These are phyloP conservation scores for Pachydiplax longipennis DNA, from an alignment of 2,888 invertebrate species.

Conservation along the genomic window DNA sequence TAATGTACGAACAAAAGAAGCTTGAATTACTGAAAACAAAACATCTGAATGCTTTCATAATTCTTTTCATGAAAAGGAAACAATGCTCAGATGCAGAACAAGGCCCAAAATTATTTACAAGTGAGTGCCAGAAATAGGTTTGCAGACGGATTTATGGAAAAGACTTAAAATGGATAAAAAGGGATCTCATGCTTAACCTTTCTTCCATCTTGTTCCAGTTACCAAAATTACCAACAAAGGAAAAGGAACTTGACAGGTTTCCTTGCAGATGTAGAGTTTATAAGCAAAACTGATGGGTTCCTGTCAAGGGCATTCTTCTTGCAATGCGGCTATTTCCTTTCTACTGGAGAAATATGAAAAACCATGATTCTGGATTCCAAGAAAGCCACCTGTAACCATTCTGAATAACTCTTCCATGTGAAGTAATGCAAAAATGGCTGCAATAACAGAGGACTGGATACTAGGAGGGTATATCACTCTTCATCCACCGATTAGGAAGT, in stretches of 20 bases:
- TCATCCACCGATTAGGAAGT: not conserved
- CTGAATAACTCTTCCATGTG: not conserved
- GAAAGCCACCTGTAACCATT: not conserved
- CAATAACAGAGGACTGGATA: not conserved
- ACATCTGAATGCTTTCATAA: constrained; percentile 43
- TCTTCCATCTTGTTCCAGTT: constrained; percentile 3
- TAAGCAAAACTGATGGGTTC: constrained; percentile 17
- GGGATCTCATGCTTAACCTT: constrained; percentile 28
- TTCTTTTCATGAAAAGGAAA: constrained; percentile 36
- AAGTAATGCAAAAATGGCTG: not conserved
- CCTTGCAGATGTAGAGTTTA: not conserved
- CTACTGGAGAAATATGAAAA: not conserved
- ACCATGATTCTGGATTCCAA: constrained; percentile 25
- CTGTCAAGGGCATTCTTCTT: not conserved
- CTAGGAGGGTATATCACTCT: constrained; percentile 1
- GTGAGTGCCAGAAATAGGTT: constrained; percentile 44
- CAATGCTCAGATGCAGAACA: constrained; percentile 40
- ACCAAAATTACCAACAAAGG: constrained; percentile 12
- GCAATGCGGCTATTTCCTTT: not conserved
- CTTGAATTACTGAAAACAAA: constrained; percentile 37
- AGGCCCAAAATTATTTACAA: constrained; percentile 43
- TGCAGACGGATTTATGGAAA: constrained; percentile 34
- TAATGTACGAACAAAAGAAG: constrained; percentile 30
- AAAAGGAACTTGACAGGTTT: constrained; percentile 3
- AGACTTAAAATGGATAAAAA: constrained; percentile 31